Conservation (phyloP, 1,140 invertebrate species). For the Holcopasites calliopsidis region DNA sequence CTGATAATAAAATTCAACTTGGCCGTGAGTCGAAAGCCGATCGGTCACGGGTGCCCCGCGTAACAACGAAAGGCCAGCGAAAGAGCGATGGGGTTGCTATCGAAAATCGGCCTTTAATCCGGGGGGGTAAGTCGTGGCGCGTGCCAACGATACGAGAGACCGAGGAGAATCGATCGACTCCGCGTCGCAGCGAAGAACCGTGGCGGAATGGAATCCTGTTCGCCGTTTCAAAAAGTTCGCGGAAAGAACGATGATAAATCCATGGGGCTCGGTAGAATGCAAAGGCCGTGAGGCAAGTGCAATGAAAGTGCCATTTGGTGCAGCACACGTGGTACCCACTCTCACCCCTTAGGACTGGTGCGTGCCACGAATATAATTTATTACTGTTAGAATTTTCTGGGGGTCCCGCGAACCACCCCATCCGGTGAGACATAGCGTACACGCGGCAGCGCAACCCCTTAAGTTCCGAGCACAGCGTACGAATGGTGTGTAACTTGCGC, state of each 20-base stretch:
- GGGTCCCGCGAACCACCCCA: conserved; percentile 50
- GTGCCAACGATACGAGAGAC: neutral
- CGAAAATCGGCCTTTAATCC: conserved; percentile 30
- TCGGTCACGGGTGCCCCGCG: neutral
- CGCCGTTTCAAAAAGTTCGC: neutral
- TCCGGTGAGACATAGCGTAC: conserved; percentile 18
- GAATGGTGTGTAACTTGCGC: conserved; percentile 6
- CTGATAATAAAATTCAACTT: conserved; percentile 30
- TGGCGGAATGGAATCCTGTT: neutral
- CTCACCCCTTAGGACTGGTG: conserved; percentile 60
- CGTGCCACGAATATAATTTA: conserved; percentile 76
- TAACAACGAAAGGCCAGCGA: neutral
- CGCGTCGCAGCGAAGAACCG: neutral
- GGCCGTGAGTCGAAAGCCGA: conserved; percentile 11
- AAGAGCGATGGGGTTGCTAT: conserved; percentile 16
- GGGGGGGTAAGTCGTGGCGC: conserved; percentile 42
- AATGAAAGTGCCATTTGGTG: conserved; percentile 75
- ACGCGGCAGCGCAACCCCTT: conserved; percentile 20
- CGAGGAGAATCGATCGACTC: neutral
- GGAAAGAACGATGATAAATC: conserved; percentile 69
- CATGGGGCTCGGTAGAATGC: conserved; percentile 63
- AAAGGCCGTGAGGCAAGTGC: conserved; percentile 71
- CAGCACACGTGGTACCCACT: conserved; percentile 60
- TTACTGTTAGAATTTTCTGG: conserved; percentile 68
- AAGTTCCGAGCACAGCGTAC: neutral